These are phyloP conservation scores for Pseudococcus jackbeardsleyi DNA, from an alignment of 2,888 invertebrate species.

Conservation along the genomic window DNA sequence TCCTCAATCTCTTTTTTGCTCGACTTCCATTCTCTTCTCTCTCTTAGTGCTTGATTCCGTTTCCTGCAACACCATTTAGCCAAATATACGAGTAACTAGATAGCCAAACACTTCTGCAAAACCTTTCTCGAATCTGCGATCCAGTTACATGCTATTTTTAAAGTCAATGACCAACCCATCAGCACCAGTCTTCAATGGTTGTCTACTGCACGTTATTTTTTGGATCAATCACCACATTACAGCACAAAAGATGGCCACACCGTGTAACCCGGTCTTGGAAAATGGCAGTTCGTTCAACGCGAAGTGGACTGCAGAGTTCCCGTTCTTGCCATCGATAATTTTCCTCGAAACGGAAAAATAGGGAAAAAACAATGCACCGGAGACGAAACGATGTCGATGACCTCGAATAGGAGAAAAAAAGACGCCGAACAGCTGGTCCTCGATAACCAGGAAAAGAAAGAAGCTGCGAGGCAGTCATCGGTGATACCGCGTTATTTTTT, in stretches of 20 bases:
- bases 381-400: neutral
- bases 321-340: neutral
- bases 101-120: too few species aligned
- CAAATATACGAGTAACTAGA: too few species aligned
- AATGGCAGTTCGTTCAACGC: neutral
- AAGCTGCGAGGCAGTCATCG: neutral
- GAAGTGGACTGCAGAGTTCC: neutral
- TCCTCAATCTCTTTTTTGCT: too few species aligned
- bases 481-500: constrained; percentile 19
- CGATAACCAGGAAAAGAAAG: constrained; percentile 5
- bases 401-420: neutral
- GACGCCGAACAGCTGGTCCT: neutral
- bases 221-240: neutral
- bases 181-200: neutral
- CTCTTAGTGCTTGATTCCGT: too few species aligned
- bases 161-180: neutral
- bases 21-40: too few species aligned
- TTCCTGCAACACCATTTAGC: too few species aligned
- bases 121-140: too few species aligned
- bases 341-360: neutral
- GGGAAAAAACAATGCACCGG: neutral
- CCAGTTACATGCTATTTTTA: too few species aligned
- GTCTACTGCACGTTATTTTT: neutral
- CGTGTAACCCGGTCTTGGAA: neutral
- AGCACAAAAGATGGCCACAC: neutral